Base-by-base conservation (phyloP, 1,140 invertebrate genomes). In the Subanguina moxae region DNA sequence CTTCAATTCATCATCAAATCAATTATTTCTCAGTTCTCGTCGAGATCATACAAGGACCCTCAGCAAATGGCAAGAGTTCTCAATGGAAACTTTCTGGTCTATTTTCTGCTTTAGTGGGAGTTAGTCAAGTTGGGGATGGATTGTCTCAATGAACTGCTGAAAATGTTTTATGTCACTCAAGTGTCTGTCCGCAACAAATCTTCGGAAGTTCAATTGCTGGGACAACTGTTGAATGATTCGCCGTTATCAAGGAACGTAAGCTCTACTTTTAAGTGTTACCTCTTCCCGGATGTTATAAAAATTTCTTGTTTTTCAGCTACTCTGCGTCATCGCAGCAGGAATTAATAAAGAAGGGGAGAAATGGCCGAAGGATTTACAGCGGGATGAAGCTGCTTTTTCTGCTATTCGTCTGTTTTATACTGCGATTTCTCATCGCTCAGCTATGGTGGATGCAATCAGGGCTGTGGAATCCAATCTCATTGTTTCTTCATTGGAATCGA, bases 361-460 rank as follows among this genome's bases (percentile, higher is more conserved):
- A 38, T 30, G 32, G 27, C 56, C 52, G n/a, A 19, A 59, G 19
- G 46, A 76, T 17, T n/a, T 43, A 8, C 13, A 71, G 1, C 59
- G 70, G 17, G 70, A 72, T 57, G 62, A 71, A 21, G 59, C 63
- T 17, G 30, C 59, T 15, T 74, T 76, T 58, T 63, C 71, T 28
- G 70, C 70, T 9, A 74, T 72, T 58, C 68, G 70, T 19, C 15
- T 72, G 5, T 28, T 72, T 25, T 65, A 73, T 30, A 30, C 52
- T 57, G 70, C 70, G 13, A 58, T 72, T 28, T 42, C 70, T 19
- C 62, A 68, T 58, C 42, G 62, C 0, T 43, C 69, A 11, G 38
- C 70, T 21, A 27, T 72, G 32, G 15, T 59, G 27, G 71, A 73
- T 43, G 70, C 71, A 32, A 74, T 72, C 73, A 64, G 70, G n/a